Evolutionary conservation across 2,113 vertebrate species (phyloP), one percentile per base, ranked within the genome.

Genomic region (Marmota flaviventris): DNA sequence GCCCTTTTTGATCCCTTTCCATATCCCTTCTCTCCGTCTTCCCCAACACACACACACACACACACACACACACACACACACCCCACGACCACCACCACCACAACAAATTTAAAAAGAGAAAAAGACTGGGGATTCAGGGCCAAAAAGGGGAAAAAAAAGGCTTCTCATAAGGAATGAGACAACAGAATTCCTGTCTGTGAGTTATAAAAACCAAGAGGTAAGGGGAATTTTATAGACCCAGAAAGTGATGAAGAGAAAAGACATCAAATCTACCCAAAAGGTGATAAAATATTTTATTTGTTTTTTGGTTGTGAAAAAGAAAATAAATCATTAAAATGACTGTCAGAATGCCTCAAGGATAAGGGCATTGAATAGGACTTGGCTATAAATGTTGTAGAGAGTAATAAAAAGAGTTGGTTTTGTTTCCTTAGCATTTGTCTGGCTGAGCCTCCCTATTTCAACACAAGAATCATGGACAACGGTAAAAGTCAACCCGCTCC

Each of bases 311-410:
- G 93, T 93, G 92, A 93, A 95, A 97, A 97, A 95, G 96, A 97
- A 97, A 97, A 98, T 95, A 97, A 98, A 97, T 98, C 94, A 97
- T 96, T 97, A 88, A 97, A 96, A 96, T 84, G 39, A 73, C 91
- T 91, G 4, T 45, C 89, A 27, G 85, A 97, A 96, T 45, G 97
- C 94, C 93, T 95, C 86, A 61, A 95, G 94, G 83, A 63, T 85
- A 91, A 91, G 90, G 92, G 85, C 95, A 96, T 67, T 20, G 1
- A 16, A 37, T 25, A 93, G 18, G 8, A 67, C 63, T 76, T 77
- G 85, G 86, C 89, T 67, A 92, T 4, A 91, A 45, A 81, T 88
- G 96, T 86, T 97, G 93, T 72, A 75, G 78, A 86, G 58, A 96
- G 89, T 92, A 88, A 96, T 93, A 97, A 96, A 63, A 86, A 90